Conservation (phyloP, 2,797 vertebrate species). For the Gambusia yucatana region DNA sequence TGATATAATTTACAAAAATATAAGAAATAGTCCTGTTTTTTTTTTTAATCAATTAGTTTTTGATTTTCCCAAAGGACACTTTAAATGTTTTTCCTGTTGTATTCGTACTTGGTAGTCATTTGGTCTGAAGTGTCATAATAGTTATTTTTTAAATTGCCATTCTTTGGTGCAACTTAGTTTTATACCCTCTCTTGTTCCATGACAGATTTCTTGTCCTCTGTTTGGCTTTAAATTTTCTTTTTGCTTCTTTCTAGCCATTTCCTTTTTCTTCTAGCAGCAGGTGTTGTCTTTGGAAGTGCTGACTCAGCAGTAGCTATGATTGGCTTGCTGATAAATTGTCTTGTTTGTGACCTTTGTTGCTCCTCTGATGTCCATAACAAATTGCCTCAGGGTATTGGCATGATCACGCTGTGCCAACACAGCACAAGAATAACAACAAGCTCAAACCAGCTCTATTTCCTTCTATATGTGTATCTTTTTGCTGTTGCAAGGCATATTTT, state of each 20-base stretch:
- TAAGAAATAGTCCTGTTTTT: not conserved
- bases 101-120: not conserved
- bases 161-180: not conserved
- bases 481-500: slow-evolving; percentile 25
- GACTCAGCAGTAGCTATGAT: slow-evolving; percentile 64
- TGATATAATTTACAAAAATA: not conserved
- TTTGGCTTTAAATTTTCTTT: not conserved
- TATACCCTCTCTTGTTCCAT: not conserved
- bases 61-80: not conserved
- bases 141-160: not conserved
- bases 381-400: slow-evolving; percentile 66
- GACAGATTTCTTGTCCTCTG: not conserved
- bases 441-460: slow-evolving; percentile 6
- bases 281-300: slow-evolving; percentile 56
- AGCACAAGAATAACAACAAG: slow-evolving; percentile 53
- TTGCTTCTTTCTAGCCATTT: not conserved
- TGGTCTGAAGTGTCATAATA: not conserved
- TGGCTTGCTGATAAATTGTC: slow-evolving; percentile 60
- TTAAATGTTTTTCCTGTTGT: not conserved
- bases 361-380: slow-evolving; percentile 73
- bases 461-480: slow-evolving; percentile 2
- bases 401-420: slow-evolving; percentile 61
- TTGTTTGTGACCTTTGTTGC: slow-evolving; percentile 66
- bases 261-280: slow-evolving; percentile 27
- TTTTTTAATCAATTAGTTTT: not conserved